phyloP scores from a whole-genome alignment of 2,113 vertebrate genomes.

The Hyperopisus bebe region DNA sequence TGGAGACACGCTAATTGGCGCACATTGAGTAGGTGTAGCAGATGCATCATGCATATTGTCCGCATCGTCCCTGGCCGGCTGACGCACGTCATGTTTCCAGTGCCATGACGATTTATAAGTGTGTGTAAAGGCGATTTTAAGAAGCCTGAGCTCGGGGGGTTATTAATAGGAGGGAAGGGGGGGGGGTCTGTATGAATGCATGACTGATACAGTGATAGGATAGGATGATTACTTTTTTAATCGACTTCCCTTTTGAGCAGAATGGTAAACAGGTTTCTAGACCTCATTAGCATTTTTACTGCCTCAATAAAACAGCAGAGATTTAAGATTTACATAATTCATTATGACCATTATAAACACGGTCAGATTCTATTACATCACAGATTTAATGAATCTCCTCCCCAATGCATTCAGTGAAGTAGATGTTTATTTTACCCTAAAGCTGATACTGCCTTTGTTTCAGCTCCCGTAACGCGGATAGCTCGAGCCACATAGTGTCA shows the following conservation, averaged over 20 bases:
- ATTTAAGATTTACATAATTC: slow-evolving; percentile 18
- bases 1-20: neutral
- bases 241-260: slow-evolving; percentile 4
- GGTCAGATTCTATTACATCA: slow-evolving; percentile 8
- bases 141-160: neutral
- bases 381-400: neutral
- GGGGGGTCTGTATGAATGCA: neutral
- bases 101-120: neutral
- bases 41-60: neutral
- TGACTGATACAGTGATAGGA: slow-evolving; percentile 15
- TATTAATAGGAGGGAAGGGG: neutral
- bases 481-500: neutral
- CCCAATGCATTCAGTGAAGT: neutral
- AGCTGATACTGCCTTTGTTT: neutral
- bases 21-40: neutral
- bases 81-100: neutral
- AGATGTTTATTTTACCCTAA: slow-evolving; percentile 2
- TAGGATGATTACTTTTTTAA: slow-evolving; percentile 21
- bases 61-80: too few species aligned
- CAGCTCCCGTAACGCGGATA: neutral
- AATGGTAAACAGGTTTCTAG: slow-evolving; percentile 9
- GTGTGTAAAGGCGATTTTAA: neutral
- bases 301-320: slow-evolving; percentile 12
- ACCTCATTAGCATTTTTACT: slow-evolving; percentile 9
- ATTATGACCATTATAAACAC: slow-evolving; percentile 17